Conservation (phyloP, 2,113 vertebrate species). For the Piprites chloris region DNA sequence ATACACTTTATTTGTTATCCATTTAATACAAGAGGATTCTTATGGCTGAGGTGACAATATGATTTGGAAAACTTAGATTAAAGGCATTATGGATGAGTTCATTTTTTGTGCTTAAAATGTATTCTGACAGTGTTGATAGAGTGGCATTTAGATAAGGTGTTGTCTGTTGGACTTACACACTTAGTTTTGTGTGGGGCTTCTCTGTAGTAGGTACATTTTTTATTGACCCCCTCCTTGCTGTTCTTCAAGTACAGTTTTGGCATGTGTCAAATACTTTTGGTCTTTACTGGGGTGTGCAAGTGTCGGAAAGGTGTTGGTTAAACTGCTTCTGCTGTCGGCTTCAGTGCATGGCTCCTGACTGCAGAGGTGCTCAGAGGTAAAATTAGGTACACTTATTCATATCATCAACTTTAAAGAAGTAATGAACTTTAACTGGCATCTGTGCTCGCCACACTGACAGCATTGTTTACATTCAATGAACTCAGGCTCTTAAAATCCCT, state of each 20-base stretch:
- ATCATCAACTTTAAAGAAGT: not conserved
- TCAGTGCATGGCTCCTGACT: not conserved
- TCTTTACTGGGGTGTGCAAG: not conserved
- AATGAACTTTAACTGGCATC: not conserved
- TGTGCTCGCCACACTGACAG: not conserved
- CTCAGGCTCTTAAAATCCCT: not conserved
- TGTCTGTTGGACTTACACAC: too few relatives aligned
- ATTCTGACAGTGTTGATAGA: not conserved
- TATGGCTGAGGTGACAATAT: not conserved
- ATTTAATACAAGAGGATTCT: not conserved
- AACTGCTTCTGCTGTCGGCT: not conserved
- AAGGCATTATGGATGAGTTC: not conserved
- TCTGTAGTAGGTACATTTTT: not conserved
- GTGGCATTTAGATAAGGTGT: not conserved
- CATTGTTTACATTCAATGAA: not conserved
- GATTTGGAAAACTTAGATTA: not conserved
- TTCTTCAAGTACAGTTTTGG: fast-evolving
- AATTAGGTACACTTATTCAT: not conserved
- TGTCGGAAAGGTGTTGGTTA: not conserved
- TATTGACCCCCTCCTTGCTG: fast-evolving
- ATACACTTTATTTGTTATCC: not conserved
- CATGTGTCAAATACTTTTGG: not conserved
- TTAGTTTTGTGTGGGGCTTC: not conserved
- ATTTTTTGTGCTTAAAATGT: not conserved
- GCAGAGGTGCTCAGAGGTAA: not conserved